Conservation (phyloP, 2,888 invertebrate genomes). For the Athrips mouffetella region DNA sequence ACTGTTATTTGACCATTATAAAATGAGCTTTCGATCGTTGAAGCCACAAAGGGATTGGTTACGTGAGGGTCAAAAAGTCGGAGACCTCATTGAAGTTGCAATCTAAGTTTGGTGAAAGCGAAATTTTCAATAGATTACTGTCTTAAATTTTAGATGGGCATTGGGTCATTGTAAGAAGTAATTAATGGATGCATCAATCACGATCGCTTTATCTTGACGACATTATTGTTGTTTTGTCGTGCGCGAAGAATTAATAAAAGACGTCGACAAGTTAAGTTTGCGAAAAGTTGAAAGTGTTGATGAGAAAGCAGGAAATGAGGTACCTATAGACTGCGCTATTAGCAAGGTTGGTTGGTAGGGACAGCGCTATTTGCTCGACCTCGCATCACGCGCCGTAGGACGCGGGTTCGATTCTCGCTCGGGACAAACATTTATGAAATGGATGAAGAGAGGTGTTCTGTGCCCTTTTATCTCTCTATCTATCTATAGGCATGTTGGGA, state of each 20-base stretch:
- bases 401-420: too few relatives aligned
- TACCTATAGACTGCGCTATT: too few relatives aligned
- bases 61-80: slow-evolving; percentile 9
- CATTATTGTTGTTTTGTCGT: slow-evolving; percentile 37
- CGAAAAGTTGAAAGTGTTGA: background rate
- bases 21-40: background rate
- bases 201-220: slow-evolving; percentile 37
- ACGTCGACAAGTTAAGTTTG: background rate
- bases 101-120: slow-evolving; percentile 56
- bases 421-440: too few relatives aligned
- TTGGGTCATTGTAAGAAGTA: slow-evolving; percentile 52
- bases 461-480: too few relatives aligned
- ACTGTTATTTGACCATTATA: slow-evolving; percentile 1
- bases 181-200: slow-evolving; percentile 69
- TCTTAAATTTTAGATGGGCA: slow-evolving; percentile 54
- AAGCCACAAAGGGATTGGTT: slow-evolving; percentile 4
- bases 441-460: too few relatives aligned
- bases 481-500: too few relatives aligned
- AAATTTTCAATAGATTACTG: slow-evolving; percentile 56
- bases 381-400: too few relatives aligned
- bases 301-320: background rate
- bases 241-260: slow-evolving; percentile 29
- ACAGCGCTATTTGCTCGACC: too few relatives aligned
- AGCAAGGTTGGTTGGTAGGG: too few relatives aligned
- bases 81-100: background rate